Evolutionary conservation across 2,888 invertebrate species (phyloP), one percentile per base, ranked within the genome.

Genomic region (Nomada ruficornis): DNA sequence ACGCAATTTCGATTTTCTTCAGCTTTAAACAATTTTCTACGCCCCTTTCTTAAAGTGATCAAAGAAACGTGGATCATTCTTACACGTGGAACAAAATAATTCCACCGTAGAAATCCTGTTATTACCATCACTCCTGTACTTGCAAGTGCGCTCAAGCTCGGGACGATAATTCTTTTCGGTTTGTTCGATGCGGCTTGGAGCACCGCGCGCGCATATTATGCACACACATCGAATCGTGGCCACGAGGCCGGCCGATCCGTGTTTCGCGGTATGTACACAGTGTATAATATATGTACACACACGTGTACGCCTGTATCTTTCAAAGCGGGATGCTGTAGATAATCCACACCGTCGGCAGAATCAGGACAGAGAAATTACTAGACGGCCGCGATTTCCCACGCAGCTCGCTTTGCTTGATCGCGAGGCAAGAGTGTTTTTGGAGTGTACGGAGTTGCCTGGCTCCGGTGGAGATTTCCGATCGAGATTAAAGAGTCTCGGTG

Each of bases 361-460:
- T 88, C 88, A 88, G 88, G 87, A 84, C 88, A 84, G 88, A 87
- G 88, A 88, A 88, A 88, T 88, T 88, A 87, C 87, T 79, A 72
- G 84, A 80, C 82, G 83, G 71, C 84, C 86, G 85, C 85, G 83
- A 88, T 88, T 88, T 88, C 88, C 88, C 88, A 88, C 88, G 88
- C 86, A 88, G 86, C 88, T 86, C 85, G 85, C 79, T 82, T 82
- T 79, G 76, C 69, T 67, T 71, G 84, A 83, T 77, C 83, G 83
- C 86, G 82, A 65, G 78, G 76, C 76, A 85, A 88, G 36, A 62
- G 82, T 71, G 88, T 87, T 88, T 87, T 83, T 77, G 83, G 81
- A 83, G 88, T 77, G 77, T 76, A 80, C 84, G 77, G 72, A 55
- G 57, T 77, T 26, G 52, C 47, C 42, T 29, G 70, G 69, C 69